Base-by-base conservation (phyloP, 2,113 vertebrate species). In the Willisornis vidua region DNA sequence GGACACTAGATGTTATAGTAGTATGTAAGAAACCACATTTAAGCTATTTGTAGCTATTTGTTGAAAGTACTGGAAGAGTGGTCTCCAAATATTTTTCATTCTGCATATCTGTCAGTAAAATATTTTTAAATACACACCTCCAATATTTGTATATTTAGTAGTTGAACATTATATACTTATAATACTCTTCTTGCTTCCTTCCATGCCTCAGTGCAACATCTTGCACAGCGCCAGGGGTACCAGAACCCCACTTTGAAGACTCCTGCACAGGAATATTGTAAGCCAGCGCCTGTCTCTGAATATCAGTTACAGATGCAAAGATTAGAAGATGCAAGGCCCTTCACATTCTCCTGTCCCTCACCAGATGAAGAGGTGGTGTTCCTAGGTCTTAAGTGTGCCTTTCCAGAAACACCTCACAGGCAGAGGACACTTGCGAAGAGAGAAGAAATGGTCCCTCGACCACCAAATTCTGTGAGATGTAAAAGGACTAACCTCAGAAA, bases 381-480 rank as follows among this genome's bases (percentile, higher is more conserved):
- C 18, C 8, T 19, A 52, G 7, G 12, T 58, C 55, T 24, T 39
- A 54, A 19, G 7, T 37, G 17, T 37, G 10, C 18, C 37, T 63
- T 35, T 71, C 35, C 57, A 63, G 46, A 58, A 61, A 20, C 19
- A n/a, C 7, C 96, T 80, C 97, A 98, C 46, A 98, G 85, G 12
- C 97, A 79, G 61, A 96, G 95, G 5, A 98, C 33, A 59, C 12
- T 45, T 96, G 98, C 95, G 43, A 99, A 94, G 29, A 91, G 52
- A 55, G 46, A 35, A 87, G 97, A 97, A 98, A 98, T 98, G 68
- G 16, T 67, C 35, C 37, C 78, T 46, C 33, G 3, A 23, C 7
- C 18, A n/a, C 2, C 4, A 46, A 57, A 12, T 12, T 74, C 68
- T 57, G 35, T 46, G 46, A 61, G 59, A 23, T 35, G 28, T 26